Conservation (phyloP, 92 coral and sea anemone species). For the Metridium senile region DNA sequence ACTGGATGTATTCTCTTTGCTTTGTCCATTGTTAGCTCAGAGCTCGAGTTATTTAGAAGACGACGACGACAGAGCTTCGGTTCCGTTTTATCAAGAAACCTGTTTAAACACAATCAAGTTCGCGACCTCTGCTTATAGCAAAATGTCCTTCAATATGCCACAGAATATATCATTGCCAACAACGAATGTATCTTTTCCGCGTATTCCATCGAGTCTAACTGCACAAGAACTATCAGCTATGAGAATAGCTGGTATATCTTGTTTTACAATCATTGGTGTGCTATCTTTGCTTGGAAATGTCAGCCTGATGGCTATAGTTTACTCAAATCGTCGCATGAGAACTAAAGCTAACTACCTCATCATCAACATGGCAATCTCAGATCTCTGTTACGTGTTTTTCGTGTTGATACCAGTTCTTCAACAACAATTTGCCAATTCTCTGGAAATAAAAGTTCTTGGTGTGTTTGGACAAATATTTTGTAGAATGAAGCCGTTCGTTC, state of each 20-base stretch:
- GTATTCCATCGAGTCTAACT: background rate
- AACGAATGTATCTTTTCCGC: background rate
- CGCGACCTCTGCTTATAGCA: background rate
- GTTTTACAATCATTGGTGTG: background rate
- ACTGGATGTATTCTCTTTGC: too few species aligned
- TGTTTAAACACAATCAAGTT: background rate
- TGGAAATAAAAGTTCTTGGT: background rate
- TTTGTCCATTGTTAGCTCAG: background rate
- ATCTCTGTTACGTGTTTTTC: conserved; percentile 1
- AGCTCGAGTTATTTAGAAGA: too few species aligned
- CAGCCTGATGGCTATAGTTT: conserved; percentile 8
- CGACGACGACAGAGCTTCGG: too few species aligned
- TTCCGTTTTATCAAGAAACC: background rate
- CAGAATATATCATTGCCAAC: background rate
- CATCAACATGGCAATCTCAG: conserved; percentile 41
- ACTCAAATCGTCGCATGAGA: conserved; percentile 23
- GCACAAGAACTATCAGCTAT: background rate
- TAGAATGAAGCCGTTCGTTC: conserved; percentile 18
- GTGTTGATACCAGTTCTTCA: background rate
- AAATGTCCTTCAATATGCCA: background rate
- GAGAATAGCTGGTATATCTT: conserved; percentile 1
- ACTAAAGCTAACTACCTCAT: conserved; percentile 27
- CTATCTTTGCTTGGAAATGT: conserved; percentile 25
- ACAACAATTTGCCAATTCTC: background rate
- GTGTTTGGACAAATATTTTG: conserved; percentile 13